A percentile compares a stretch with the other conserved stretches of the same genome.
Evolutionary conservation across 2,888 invertebrate species (phyloP).

Genomic region (Lymantria dispar): DNA sequence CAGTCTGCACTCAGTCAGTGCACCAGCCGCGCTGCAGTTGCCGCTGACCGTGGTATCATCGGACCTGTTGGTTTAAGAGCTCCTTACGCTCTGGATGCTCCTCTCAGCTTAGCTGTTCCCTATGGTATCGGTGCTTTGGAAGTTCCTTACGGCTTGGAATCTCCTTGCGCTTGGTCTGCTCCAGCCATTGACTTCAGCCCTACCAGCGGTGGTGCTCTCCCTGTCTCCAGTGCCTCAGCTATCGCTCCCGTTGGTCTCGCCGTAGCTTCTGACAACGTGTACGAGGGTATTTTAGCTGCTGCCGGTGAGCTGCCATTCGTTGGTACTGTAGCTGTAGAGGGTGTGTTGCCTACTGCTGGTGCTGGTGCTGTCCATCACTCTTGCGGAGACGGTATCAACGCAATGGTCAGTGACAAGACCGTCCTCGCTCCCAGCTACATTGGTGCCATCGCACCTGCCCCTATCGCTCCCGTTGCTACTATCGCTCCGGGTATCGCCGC

Average conservation of each 20-base stretch:
- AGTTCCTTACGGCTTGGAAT: not conserved
- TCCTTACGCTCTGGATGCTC: not conserved
- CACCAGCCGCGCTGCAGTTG: conserved; percentile 14
- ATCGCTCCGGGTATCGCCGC: conserved; percentile 3
- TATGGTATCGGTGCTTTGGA: not conserved
- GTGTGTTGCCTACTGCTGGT: conserved; percentile 16
- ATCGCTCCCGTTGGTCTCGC: conserved; percentile 36
- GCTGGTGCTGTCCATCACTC: conserved; percentile 18
- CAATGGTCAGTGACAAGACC: conserved; percentile 6
- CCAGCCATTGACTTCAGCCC: conserved; percentile 3
- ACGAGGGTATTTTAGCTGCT: conserved; percentile 8
- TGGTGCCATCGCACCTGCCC: conserved; percentile 13
- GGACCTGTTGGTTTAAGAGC: not conserved
- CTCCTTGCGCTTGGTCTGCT: not conserved
- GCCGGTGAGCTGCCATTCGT: conserved; percentile 22
- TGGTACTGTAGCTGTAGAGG: conserved; percentile 21
- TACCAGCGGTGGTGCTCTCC: conserved; percentile 28
- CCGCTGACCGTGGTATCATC: conserved; percentile 5
- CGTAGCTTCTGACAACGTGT: conserved; percentile 34
- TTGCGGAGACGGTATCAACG: conserved; percentile 13
- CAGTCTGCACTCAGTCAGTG: conserved; percentile 17
- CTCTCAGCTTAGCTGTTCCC: conserved; percentile 3
- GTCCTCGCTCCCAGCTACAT: conserved; percentile 20
- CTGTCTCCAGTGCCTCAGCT: conserved; percentile 38
- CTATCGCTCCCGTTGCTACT: conserved; percentile 17